Evolutionary conservation across 92 coral and sea anemone species (phyloP), one percentile per base, ranked within the genome.

Genomic region (Phymanthus crucifer): DNA sequence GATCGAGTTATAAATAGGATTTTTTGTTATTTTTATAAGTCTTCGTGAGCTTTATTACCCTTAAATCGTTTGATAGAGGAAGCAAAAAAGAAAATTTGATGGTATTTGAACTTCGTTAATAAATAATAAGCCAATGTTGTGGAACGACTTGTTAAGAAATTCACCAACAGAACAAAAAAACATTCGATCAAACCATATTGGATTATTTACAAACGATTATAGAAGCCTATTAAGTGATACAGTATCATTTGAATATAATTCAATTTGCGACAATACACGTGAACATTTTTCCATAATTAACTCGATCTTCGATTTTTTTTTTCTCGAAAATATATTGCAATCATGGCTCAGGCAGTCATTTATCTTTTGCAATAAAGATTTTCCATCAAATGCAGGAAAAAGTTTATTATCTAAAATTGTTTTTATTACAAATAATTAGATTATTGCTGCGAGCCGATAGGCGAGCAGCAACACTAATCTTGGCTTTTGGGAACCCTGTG

Each of bases 51-150:
- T 79, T 71, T 74, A 64, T 79, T 48, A 36, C 75, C 35, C 26
- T 24, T 79, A 75, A 70, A 29, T 70, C 83, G 74, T 38, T 83
- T 48, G 52, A 24, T 31, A 69, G 58, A 66, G 75, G 72, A 82
- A 82, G 64, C 74, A 64, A 67, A 65, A 67, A 61, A 38, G 57
- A 56, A 37, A 54, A 69, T 79, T 78, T 70, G 33, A 46, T 72
- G 70, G 36, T 71, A 71, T 65, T 18, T 70, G 45, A 68, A 26
- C 24, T 38, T n/a, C 67, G 75, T 82, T 56, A 82, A 82, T 82
- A 82, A 82, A 73, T 82, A 21, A 82, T 80, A 43, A 80, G 18
- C 77, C 69, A 70, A 32, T 73, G 75, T 26, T 9, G 33, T 80
- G 72, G 33, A 80, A 67, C 68, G 68, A 61, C 10, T 61, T 61